These are phyloP conservation scores for Oasisia sp. DNA, from an alignment of 2,888 invertebrate genomes.

Conservation along the genomic window DNA sequence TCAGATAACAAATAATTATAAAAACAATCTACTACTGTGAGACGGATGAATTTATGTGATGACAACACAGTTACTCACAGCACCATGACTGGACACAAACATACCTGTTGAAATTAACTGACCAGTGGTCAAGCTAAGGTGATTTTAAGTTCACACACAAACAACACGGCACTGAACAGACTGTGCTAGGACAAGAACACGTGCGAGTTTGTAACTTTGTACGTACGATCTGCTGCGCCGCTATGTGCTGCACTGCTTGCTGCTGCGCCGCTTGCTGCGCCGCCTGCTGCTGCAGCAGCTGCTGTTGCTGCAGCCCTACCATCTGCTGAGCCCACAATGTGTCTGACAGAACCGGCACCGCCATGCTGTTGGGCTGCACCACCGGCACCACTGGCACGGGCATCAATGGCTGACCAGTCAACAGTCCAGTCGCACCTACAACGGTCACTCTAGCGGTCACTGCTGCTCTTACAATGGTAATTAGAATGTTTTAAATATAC, in stretches of 20 bases:
- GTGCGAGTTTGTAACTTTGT: background rate
- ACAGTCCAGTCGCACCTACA: background rate
- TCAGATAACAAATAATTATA: no score
- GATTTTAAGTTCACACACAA: background rate
- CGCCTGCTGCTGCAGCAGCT: slow-evolving; percentile 21
- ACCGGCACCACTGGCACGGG: background rate
- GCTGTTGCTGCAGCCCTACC: slow-evolving; percentile 13
- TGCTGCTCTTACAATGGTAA: background rate
- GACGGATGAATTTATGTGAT: no score
- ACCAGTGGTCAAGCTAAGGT: no score
- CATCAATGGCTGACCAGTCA: background rate
- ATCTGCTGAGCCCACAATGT: background rate
- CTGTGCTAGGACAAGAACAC: background rate
- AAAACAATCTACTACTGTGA: no score
- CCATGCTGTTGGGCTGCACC: background rate
- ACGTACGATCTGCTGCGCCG: slow-evolving; percentile 25
- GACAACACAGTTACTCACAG: no score
- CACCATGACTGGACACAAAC: no score
- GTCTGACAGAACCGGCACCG: background rate
- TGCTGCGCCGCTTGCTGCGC: slow-evolving; percentile 43
- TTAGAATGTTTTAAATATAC: background rate
- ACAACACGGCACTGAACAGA: background rate
- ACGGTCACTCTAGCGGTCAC: background rate
- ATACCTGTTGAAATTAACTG: no score
- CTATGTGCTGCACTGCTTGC: slow-evolving; percentile 45